A percentile compares a stretch with the other conserved stretches of the same genome.
These are phyloP conservation scores for Ptychoptera albimana DNA, from an alignment of 2,888 invertebrate species.

Conservation along the genomic window DNA sequence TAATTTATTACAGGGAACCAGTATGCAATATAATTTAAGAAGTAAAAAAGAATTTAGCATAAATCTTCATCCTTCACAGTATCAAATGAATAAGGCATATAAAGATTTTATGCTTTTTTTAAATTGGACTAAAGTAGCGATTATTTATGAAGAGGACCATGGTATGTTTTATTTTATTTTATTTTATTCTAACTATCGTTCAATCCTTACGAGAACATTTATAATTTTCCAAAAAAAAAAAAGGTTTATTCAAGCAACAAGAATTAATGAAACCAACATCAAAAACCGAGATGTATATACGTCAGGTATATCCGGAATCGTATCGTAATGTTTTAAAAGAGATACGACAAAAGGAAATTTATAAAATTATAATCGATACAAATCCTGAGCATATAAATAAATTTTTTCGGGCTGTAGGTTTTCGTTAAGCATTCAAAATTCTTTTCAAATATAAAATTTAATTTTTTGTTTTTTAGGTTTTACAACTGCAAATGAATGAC, in stretches of 20 bases:
- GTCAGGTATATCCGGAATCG: conserved; percentile 51
- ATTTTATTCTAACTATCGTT: not conserved
- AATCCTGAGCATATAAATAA: conserved; percentile 64
- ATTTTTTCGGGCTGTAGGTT: conserved; percentile 75
- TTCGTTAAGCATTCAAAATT: not conserved
- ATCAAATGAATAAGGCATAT: conserved; percentile 66
- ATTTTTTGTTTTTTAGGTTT: conserved; percentile 48
- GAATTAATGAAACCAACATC: conserved; percentile 60
- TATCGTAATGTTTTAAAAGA: conserved; percentile 46
- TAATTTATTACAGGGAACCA: too few species aligned
- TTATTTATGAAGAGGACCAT: conserved; percentile 85
- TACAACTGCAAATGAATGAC: conserved; percentile 91
- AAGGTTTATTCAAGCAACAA: conserved; percentile 70
- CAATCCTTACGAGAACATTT: not conserved
- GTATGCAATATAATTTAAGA: too few species aligned
- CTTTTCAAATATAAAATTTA: conserved; percentile 8
- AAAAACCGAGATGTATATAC: conserved; percentile 58
- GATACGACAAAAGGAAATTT: conserved; percentile 72
- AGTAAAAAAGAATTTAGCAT: conserved; percentile 53
- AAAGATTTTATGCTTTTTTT: conserved; percentile 73
- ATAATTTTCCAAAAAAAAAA: not conserved
- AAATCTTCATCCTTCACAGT: conserved; percentile 75
- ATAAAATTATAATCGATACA: conserved; percentile 77
- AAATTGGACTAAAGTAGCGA: conserved; percentile 86
- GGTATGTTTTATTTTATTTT: conserved; percentile 38